Conservation (phyloP, 92 coral and sea anemone genomes). For the Actinostola sp. region DNA sequence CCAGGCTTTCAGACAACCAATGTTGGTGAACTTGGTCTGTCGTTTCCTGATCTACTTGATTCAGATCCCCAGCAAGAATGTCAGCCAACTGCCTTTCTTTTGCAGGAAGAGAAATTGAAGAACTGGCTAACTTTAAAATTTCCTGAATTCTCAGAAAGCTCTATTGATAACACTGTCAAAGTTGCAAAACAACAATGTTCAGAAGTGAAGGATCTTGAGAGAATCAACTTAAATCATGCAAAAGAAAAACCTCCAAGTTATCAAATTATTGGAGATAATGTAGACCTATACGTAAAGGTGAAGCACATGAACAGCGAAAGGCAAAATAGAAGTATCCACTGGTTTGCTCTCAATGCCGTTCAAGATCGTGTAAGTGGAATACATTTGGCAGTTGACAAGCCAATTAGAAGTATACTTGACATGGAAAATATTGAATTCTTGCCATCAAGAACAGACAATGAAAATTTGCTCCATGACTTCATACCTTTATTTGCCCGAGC, state of each 20-base stretch:
- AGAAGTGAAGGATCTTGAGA: no score
- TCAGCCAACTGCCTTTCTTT: no score
- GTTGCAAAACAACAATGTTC: no score
- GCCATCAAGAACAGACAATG: conserved; percentile 59
- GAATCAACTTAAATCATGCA: neutral
- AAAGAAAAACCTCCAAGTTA: conserved; percentile 17
- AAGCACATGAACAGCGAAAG: conserved; percentile 57
- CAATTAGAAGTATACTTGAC: conserved; percentile 30
- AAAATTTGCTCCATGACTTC: conserved; percentile 60
- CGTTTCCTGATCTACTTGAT: conserved; percentile 3
- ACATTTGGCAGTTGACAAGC: conserved; percentile 37
- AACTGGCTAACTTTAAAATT: no score
- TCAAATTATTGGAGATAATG: conserved; percentile 69
- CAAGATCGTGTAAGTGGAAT: conserved; percentile 42
- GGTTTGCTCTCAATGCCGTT: conserved; percentile 71
- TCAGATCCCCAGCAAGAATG: no score
- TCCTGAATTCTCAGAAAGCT: no score
- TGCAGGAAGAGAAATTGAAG: no score
- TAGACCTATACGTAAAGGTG: conserved; percentile 54
- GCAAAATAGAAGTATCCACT: conserved; percentile 72
- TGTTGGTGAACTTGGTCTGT: conserved; percentile 21
- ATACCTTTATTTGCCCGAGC: conserved; percentile 60
- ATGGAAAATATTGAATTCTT: conserved; percentile 55
- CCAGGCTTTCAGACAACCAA: conserved; percentile 31
- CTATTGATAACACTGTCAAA: no score